These are phyloP conservation scores for Apocheima hispidaria DNA, from an alignment of 2,888 invertebrate species.

Conservation along the genomic window DNA sequence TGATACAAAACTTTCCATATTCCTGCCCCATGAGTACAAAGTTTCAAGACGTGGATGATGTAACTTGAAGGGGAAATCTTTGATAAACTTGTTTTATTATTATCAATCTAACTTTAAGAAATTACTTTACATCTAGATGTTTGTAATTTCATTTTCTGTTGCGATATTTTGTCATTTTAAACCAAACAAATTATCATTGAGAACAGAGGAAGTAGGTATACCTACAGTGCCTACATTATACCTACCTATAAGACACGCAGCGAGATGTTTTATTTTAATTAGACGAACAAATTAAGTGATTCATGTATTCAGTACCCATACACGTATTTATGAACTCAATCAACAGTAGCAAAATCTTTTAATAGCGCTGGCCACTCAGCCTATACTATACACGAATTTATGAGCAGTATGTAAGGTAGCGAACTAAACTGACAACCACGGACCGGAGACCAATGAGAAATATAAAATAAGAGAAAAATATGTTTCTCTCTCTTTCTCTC, in stretches of 20 bases:
- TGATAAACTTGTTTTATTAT: conserved; percentile 17
- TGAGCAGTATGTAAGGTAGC: conserved; percentile 1
- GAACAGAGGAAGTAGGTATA: too few species aligned
- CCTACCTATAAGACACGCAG: background rate
- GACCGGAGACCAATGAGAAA: too few species aligned
- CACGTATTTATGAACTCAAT: conserved; percentile 2
- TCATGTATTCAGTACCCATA: conserved; percentile 2
- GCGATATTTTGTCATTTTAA: too few species aligned
- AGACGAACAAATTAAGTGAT: conserved; percentile 3
- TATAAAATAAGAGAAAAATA: too few species aligned
- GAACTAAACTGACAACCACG: background rate
- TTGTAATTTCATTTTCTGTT: too few species aligned
- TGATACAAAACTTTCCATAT: conserved; percentile 43
- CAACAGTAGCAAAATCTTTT: too few species aligned
- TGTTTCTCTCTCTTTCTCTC: too few species aligned
- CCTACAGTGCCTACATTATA: background rate
- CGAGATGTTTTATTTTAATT: conserved; percentile 5
- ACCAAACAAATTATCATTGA: too few species aligned
- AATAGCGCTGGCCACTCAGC: too few species aligned
- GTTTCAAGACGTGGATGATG: conserved; percentile 20
- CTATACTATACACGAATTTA: conserved; percentile 5
- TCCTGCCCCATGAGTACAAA: conserved; percentile 22
- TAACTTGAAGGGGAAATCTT: conserved; percentile 25
- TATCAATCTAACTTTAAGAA: conserved; percentile 20
- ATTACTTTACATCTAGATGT: background rate